Percentiles rank a stretch among this genome's conserved stretches.
These are phyloP conservation scores for Delphinus delphis DNA, from an alignment of 2,113 vertebrate species.

Conservation along the genomic window DNA sequence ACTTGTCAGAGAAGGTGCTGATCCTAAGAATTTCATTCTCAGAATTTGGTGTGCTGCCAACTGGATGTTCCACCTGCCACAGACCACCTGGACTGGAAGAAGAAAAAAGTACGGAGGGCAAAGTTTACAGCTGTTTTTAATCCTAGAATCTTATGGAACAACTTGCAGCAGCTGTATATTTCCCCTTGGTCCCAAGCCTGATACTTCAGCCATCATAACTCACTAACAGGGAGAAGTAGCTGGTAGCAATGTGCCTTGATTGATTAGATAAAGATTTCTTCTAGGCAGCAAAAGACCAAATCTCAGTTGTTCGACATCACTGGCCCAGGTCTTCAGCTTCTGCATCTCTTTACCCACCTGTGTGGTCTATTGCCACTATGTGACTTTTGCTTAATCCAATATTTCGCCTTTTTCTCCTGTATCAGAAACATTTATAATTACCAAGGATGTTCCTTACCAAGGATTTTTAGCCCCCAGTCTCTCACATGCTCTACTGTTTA, in stretches of 20 bases:
- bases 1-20: slow-evolving; percentile 72
- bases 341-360: not conserved
- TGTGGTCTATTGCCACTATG: not conserved
- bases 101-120: slow-evolving; percentile 53
- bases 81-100: slow-evolving; percentile 46
- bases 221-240: slow-evolving; percentile 56
- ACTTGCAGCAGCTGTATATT: slow-evolving; percentile 46
- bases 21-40: slow-evolving; percentile 60
- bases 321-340: slow-evolving; percentile 3
- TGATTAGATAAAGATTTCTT: slow-evolving; percentile 45
- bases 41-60: slow-evolving; percentile 68
- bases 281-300: slow-evolving; percentile 45
- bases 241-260: slow-evolving; percentile 75
- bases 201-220: slow-evolving; percentile 47
- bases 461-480: not conserved
- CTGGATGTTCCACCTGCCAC: slow-evolving; percentile 57
- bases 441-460: slow-evolving; percentile 29
- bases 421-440: slow-evolving; percentile 12
- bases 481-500: not conserved
- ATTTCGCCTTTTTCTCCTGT: not conserved
- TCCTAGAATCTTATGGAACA: slow-evolving; percentile 29
- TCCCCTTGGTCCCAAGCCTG: slow-evolving; percentile 28
- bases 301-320: not conserved
- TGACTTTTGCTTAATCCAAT: slow-evolving; percentile 58
- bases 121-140: slow-evolving; percentile 66